Conservation (phyloP, 2,113 vertebrate species). For the Callocephalon fimbriatum region DNA sequence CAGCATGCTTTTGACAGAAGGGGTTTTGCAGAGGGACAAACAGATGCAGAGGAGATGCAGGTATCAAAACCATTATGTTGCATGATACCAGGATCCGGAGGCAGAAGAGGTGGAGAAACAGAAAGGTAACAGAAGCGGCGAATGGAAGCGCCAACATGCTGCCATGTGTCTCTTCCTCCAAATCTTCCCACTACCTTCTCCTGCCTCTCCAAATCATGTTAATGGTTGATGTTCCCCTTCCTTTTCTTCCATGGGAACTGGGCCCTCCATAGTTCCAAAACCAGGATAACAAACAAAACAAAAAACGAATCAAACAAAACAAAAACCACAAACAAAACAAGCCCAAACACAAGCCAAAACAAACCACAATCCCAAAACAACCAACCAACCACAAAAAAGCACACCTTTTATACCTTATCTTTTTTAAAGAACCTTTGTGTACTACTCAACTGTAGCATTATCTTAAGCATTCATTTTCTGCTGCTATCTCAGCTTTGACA, state of each 20-base stretch:
- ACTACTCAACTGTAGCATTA: not conserved
- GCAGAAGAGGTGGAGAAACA: not conserved
- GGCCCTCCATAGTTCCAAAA: not conserved
- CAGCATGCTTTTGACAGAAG: not conserved
- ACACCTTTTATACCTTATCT: not conserved
- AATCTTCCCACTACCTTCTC: not conserved
- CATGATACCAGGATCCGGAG: not conserved
- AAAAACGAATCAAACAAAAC: not conserved
- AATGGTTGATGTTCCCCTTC: not conserved
- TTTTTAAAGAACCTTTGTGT: not conserved
- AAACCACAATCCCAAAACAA: not conserved
- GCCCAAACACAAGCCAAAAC: too few species aligned
- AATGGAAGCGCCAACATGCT: not conserved
- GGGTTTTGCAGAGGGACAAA: not conserved
- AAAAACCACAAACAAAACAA: not conserved
- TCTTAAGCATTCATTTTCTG: not conserved
- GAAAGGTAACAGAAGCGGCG: not conserved
- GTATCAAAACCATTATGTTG: not conserved
- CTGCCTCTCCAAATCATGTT: not conserved
- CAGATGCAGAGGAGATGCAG: not conserved
- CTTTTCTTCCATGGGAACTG: not conserved
- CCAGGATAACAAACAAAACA: not conserved
- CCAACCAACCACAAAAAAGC: too few species aligned
- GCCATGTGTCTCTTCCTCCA: not conserved
- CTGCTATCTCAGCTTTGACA: not conserved